Percentiles rank a stretch among this genome's conserved stretches.
Conservation (phyloP, 2,888 invertebrate genomes). For the Odontothrips loti region DNA sequence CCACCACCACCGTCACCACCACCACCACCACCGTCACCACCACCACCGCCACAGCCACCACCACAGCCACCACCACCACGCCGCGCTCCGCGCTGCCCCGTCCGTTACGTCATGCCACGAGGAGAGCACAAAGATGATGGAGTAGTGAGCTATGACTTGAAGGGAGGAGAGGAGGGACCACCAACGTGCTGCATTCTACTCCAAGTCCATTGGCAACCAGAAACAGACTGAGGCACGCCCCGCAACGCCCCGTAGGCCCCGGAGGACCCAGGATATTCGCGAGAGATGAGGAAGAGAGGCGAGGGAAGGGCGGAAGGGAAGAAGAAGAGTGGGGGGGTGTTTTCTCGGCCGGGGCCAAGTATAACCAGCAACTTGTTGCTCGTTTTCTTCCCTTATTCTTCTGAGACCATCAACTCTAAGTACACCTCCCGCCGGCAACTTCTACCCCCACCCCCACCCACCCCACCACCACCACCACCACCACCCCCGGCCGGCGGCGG, state of each 20-base stretch:
- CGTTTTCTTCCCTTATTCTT: constrained; percentile 23
- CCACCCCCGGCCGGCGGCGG: neutral
- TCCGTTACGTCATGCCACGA: too few species aligned
- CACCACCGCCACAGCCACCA: too few species aligned
- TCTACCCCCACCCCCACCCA: neutral
- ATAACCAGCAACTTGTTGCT: constrained; percentile 26
- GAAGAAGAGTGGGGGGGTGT: neutral
- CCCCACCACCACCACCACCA: neutral
- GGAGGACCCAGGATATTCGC: too few species aligned
- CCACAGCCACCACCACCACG: too few species aligned
- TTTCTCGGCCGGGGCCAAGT: constrained; percentile 14
- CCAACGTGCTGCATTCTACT: too few species aligned
- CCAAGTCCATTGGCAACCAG: too few species aligned
- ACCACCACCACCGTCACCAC: too few species aligned
- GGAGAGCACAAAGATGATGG: too few species aligned
- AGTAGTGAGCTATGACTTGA: too few species aligned
- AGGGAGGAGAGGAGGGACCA: too few species aligned
- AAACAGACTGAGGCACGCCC: neutral
- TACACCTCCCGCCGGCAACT: constrained; percentile 8
- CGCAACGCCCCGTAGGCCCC: neutral
- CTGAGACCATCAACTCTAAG: constrained; percentile 24
- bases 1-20: too few species aligned
- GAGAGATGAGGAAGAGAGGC: neutral
- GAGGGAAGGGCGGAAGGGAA: neutral
- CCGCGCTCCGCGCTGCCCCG: too few species aligned